Percentiles rank a stretch among this genome's conserved stretches.
phyloP scores from a whole-genome alignment of 2,888 invertebrate species.

The Agrypnus murinus region DNA sequence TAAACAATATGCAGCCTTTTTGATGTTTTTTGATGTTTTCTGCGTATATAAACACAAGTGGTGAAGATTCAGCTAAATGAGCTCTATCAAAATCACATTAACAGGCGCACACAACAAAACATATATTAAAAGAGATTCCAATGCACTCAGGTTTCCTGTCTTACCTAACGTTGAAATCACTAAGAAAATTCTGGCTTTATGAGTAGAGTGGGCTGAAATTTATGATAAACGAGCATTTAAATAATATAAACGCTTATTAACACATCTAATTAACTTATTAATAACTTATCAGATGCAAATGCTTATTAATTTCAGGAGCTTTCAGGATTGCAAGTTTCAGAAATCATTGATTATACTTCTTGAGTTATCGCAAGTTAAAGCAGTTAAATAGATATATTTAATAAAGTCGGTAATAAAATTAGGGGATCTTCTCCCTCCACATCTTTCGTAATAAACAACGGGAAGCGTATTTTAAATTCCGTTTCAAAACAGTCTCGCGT shows the following conservation, averaged over 20 bases:
- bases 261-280: background rate
- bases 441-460: conserved; percentile 16
- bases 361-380: too few species aligned
- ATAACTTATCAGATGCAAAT: background rate
- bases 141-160: background rate
- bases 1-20: too few species aligned
- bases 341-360: too few species aligned
- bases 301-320: too few species aligned
- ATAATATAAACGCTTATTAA: background rate
- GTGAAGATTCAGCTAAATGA: too few species aligned
- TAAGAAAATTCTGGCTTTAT: conserved; percentile 7
- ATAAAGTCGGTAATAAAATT: conserved; percentile 33
- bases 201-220: conserved; percentile 1
- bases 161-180: conserved; percentile 25
- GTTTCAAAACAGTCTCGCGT: conserved; percentile 47
- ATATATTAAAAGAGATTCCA: too few species aligned
- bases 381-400: too few species aligned
- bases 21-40: too few species aligned
- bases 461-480: conserved; percentile 48
- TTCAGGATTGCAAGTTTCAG: too few species aligned
- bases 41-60: too few species aligned
- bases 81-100: too few species aligned
- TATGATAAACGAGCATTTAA: conserved; percentile 3
- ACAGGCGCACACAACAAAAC: too few species aligned
- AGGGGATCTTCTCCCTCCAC: conserved; percentile 47